Percentiles rank a stretch among this genome's conserved stretches.
Evolutionary conservation across 2,888 invertebrate genomes (phyloP).

Genomic region (Melipona beecheii): DNA sequence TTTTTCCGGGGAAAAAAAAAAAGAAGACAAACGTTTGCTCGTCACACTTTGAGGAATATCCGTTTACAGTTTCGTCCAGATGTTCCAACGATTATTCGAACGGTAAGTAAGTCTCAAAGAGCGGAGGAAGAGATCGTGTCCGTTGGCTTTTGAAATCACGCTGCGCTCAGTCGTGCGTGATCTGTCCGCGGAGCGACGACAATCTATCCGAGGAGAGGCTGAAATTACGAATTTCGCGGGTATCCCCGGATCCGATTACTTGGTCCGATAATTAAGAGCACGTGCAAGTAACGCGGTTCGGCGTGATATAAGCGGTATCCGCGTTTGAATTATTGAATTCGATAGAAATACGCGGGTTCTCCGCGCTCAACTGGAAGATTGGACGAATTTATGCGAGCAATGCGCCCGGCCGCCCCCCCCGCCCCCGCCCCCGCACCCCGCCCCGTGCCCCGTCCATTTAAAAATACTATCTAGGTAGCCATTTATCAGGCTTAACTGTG

Average conservation of each 20-base stretch:
- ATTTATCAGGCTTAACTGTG: constrained; percentile 63
- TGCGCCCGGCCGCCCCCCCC: constrained; percentile 30
- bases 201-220: background rate
- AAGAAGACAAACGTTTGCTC: too few relatives aligned
- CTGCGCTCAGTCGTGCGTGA: rapidly evolving
- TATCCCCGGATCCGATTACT: constrained; percentile 26
- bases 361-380: constrained; percentile 54
- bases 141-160: background rate
- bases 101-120: background rate
- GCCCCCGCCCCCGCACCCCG: too few relatives aligned
- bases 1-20: background rate
- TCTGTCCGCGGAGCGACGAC: background rate
- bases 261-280: constrained; percentile 50
- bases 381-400: constrained; percentile 64
- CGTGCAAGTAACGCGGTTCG: constrained; percentile 25
- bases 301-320: constrained; percentile 41
- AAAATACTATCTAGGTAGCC: constrained; percentile 63
- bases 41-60: rapidly evolving
- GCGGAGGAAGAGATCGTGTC: background rate
- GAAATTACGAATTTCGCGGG: constrained; percentile 1
- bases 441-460: constrained; percentile 36
- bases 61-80: background rate
- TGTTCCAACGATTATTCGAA: background rate
- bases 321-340: constrained; percentile 58
- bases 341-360: constrained; percentile 58